Evolutionary conservation across 2,113 vertebrate species (phyloP).

Genomic region (Labeo catla): DNA sequence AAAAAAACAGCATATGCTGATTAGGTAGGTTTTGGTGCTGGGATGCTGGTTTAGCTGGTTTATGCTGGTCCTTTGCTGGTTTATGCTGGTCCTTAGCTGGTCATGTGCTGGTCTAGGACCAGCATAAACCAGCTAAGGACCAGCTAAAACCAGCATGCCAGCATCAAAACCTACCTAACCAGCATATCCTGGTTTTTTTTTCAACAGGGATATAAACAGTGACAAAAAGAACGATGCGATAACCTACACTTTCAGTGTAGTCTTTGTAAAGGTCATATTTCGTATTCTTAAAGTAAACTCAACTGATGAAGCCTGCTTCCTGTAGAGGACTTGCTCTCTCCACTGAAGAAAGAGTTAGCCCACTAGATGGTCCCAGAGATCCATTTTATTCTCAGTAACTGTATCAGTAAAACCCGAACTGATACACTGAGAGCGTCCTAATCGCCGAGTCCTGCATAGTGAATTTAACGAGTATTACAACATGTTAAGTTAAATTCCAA

Average conservation of each 20-base stretch:
- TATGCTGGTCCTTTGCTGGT: too few relatives aligned
- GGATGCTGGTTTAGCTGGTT: too few relatives aligned
- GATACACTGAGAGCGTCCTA: neutral
- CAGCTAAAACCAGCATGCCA: too few relatives aligned
- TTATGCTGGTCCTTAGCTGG: too few relatives aligned
- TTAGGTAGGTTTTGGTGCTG: too few relatives aligned
- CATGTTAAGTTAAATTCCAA: neutral
- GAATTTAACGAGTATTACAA: neutral
- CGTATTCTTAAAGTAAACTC: neutral
- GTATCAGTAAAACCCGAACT: neutral
- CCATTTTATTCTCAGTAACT: neutral
- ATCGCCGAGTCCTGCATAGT: neutral
- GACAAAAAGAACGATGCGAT: too few relatives aligned
- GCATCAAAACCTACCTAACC: too few relatives aligned
- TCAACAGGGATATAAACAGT: too few relatives aligned
- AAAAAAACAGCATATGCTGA: too few relatives aligned
- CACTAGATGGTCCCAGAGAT: slow-evolving; percentile 20
- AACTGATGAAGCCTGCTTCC: neutral
- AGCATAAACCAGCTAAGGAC: too few relatives aligned
- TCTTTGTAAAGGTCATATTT: neutral
- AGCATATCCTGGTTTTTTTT: too few relatives aligned
- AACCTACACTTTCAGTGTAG: neutral
- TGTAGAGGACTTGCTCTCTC: neutral
- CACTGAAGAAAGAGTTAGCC: neutral
- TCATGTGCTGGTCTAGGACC: too few relatives aligned